Conservation (phyloP, 2,797 vertebrate genomes). For the Sebastes melanostomus region DNA sequence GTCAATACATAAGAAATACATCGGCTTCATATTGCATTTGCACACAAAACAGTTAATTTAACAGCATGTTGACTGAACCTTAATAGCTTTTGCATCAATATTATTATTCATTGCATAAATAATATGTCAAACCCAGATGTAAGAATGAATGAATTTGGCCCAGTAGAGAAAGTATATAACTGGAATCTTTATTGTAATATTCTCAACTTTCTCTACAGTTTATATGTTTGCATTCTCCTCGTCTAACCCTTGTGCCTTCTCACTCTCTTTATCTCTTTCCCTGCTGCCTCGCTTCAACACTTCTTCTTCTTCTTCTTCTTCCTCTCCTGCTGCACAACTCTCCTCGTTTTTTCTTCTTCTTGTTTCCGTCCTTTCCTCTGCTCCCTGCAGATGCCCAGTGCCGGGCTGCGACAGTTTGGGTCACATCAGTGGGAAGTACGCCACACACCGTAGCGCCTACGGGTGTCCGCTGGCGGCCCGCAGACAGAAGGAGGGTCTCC, state of each 20-base stretch:
- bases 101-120: slow-evolving; percentile 19
- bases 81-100: slow-evolving; percentile 18
- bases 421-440: slow-evolving; percentile 98
- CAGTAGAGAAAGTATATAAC: slow-evolving; percentile 38
- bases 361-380: not conserved
- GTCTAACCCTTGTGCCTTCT: slow-evolving; percentile 31
- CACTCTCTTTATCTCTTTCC: slow-evolving; percentile 14
- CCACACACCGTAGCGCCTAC: slow-evolving; percentile 95
- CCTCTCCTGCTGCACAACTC: not conserved
- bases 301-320: not conserved
- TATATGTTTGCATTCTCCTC: not conserved
- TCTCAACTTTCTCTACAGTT: slow-evolving; percentile 42
- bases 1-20: slow-evolving; percentile 60
- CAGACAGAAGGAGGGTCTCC: slow-evolving; percentile 94
- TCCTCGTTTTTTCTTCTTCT: not conserved
- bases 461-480: slow-evolving; percentile 95
- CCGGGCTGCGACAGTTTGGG: slow-evolving; percentile 97
- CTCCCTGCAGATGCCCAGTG: slow-evolving; percentile 89
- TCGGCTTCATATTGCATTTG: slow-evolving; percentile 61
- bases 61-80: slow-evolving; percentile 33
- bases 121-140: slow-evolving; percentile 13
- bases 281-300: slow-evolving; percentile 19
- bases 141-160: slow-evolving; percentile 20
- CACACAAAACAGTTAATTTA: slow-evolving; percentile 57
- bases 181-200: slow-evolving; percentile 12